Conservation (phyloP, 2,888 invertebrate genomes). For the Hylaea fasciaria region DNA sequence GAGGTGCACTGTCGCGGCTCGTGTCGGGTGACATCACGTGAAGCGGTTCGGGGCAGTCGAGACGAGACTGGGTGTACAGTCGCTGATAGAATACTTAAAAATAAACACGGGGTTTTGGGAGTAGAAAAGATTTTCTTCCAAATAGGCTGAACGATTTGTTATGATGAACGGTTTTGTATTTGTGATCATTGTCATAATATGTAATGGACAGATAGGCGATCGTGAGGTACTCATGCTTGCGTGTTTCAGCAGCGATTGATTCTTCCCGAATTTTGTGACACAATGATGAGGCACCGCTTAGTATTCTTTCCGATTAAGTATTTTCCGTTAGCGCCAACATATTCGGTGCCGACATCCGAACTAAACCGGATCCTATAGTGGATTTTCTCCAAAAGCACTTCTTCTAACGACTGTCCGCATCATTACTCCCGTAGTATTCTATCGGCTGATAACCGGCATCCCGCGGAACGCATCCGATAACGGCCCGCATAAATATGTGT, state of each 20-base stretch:
- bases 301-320: no score
- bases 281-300: no score
- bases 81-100: slow-evolving; percentile 4
- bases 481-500: slow-evolving; percentile 62
- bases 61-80: slow-evolving; percentile 31
- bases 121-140: no score
- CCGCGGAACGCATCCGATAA: slow-evolving; percentile 65
- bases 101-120: not conserved
- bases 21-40: slow-evolving; percentile 39
- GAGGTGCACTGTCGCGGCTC: slow-evolving; percentile 32
- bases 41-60: slow-evolving; percentile 68
- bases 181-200: no score
- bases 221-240: no score
- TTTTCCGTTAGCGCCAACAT: no score
- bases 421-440: slow-evolving; percentile 49
- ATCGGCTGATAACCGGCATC: slow-evolving; percentile 61
- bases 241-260: no score
- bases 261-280: no score
- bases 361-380: not conserved
- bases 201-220: no score
- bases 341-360: not conserved
- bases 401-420: slow-evolving; percentile 36
- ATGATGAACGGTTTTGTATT: no score
- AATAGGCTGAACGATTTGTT: no score
- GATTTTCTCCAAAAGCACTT: slow-evolving; percentile 17